Conservation (phyloP, 2,113 vertebrate genomes). For the Labrus mixtus region DNA sequence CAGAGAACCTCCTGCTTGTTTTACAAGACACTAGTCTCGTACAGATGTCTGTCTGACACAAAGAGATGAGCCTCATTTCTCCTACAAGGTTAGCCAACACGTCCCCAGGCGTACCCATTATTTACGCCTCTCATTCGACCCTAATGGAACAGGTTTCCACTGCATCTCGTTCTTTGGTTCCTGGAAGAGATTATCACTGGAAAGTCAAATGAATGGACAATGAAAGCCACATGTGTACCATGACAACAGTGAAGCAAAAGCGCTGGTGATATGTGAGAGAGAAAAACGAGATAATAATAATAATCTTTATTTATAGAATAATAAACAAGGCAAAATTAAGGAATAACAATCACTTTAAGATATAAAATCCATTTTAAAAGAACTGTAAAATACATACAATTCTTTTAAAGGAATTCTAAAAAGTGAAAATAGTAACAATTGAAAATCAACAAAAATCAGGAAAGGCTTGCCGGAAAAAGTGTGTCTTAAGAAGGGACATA, state of each 20-base stretch:
- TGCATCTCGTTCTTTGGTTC: constrained; percentile 18
- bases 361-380: too few species aligned
- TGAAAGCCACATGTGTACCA: constrained; percentile 9
- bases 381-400: too few species aligned
- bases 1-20: constrained; percentile 15
- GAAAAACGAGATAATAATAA: background rate
- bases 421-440: too few species aligned
- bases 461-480: too few species aligned
- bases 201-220: background rate
- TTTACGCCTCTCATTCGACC: constrained; percentile 27
- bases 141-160: background rate
- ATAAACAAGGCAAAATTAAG: too few species aligned
- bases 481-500: too few species aligned
- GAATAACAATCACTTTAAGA: too few species aligned
- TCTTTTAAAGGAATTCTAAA: too few species aligned
- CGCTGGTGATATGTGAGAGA: background rate
- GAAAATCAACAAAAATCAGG: too few species aligned
- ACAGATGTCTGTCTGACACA: constrained; percentile 23
- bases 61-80: constrained; percentile 11
- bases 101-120: constrained; percentile 5
- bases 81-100: constrained; percentile 18
- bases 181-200: background rate
- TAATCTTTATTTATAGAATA: too few species aligned
- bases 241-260: background rate
- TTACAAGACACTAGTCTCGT: constrained; percentile 22